Percentiles rank a stretch among this genome's conserved stretches.
Evolutionary conservation across 92 coral and sea anemone species (phyloP).

Genomic region (Muricea muricata): DNA sequence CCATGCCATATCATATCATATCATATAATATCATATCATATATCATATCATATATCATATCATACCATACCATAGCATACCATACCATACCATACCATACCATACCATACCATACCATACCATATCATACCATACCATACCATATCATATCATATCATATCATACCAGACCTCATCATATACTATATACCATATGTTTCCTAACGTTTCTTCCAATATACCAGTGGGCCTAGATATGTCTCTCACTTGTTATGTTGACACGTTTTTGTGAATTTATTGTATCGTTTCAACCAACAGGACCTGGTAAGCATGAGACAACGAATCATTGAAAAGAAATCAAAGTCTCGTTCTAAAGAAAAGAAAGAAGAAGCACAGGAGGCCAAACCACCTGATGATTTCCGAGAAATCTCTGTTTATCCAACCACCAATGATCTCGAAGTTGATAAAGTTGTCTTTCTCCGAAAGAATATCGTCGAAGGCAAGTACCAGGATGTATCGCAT

Average conservation of each 20-base stretch:
- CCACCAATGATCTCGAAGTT: conserved; percentile 65
- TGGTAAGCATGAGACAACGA: conserved; percentile 49
- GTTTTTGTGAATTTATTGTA: conserved; percentile 40
- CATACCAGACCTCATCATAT: too few relatives aligned
- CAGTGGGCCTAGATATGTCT: too few relatives aligned
- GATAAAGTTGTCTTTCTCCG: conserved; percentile 72
- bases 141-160: too few relatives aligned
- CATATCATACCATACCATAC: too few relatives aligned
- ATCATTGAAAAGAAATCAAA: conserved; percentile 54
- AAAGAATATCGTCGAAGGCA: conserved; percentile 64
- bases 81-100: too few relatives aligned
- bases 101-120: too few relatives aligned
- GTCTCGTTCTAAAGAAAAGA: conserved; percentile 19
- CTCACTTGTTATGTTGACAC: conserved; percentile 36
- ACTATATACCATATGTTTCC: too few relatives aligned
- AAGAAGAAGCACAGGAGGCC: conserved; percentile 48
- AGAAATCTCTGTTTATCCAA: conserved; percentile 72
- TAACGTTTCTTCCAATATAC: too few relatives aligned
- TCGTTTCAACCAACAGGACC: conserved; percentile 51
- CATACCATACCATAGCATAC: too few relatives aligned
- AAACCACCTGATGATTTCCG: conserved; percentile 86
- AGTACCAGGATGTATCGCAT: conserved; percentile 75
- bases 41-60: too few relatives aligned
- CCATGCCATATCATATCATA: too few relatives aligned
- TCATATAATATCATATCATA: too few relatives aligned